Base-by-base conservation (phyloP, 2,888 invertebrate genomes). In the Acleris laterana region DNA sequence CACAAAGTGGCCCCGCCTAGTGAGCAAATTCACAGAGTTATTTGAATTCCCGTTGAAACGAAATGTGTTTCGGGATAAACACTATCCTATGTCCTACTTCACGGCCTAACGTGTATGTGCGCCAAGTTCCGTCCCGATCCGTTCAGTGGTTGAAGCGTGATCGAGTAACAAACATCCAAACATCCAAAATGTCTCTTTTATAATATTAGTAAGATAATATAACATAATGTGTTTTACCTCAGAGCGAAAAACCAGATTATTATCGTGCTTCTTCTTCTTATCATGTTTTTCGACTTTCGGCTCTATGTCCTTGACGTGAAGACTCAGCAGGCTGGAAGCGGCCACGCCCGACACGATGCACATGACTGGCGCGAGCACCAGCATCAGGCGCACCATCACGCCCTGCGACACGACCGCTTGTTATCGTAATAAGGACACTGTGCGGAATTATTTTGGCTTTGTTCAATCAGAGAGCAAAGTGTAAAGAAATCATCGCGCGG, bases 351-450 rank as follows among this genome's bases (percentile, higher is more conserved):
- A 98, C 59, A 99, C 94, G 70, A 99, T 97, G 82, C 99, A 99
- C 98, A 99, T 99, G 0, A 99, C 98, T 0, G 99, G 99, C 0
- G 99, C 99, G 70, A 99, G 93, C 1, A 99, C 99, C 81, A 99
- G 92, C 99, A 99, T 99, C 57, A 99, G 93, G 90, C 99, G 98
- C 28, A 99, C 99, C 99, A 99, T 99, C 52, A 99, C 99, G 71
- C 99, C 99, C 98, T 98, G 85, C 81, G 42, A 61, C 13, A n/a
- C 3, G 17, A 0, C 16, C 13, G 50, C 32, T 16, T 62, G 48
- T 19, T 13, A 32, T 22, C 50, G n/a, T 1, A 3, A 44, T 28
- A 52, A 9, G 16, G 19, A 38, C 4, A 58, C 7, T 4, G 42
- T 5, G 9, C 11, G 7, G 28, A 46, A 20, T 13, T n/a, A 3